Evolutionary conservation across 37 sponge, comb jelly and placozoan genomes (phyloP).

Genomic region (Aphrocallistes beatrix): DNA sequence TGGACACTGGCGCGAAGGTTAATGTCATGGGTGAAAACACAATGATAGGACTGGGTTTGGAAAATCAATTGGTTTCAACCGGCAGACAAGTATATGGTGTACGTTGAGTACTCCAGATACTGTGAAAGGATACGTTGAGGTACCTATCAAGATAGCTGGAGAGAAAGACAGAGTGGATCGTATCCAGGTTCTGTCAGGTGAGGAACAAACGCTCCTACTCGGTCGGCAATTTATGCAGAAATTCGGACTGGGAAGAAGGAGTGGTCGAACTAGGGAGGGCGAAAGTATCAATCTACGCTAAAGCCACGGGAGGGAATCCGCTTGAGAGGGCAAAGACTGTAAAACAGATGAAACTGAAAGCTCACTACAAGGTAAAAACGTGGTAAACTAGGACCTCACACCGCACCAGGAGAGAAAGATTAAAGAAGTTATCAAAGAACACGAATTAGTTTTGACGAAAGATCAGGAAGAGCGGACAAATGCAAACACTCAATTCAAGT

Average conservation of each 20-base stretch:
- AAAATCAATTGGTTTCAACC: neutral
- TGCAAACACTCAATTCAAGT: too few relatives aligned
- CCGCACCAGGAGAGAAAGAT: too few relatives aligned
- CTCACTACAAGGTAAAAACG: too few relatives aligned
- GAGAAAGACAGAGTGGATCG: neutral
- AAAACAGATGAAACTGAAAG: too few relatives aligned
- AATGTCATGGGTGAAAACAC: neutral
- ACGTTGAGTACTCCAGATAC: neutral
- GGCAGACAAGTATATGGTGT: conserved; percentile 3
- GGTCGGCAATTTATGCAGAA: neutral
- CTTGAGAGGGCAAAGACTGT: too few relatives aligned
- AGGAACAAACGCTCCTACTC: conserved; percentile 5
- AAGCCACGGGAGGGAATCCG: neutral
- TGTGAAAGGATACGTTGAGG: neutral
- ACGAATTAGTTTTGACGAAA: too few relatives aligned
- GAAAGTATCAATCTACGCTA: neutral
- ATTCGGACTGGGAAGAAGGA: neutral
- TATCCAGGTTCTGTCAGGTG: neutral
- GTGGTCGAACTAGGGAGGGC: neutral
- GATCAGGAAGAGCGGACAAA: too few relatives aligned
- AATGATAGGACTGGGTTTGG: neutral
- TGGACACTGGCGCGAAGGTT: neutral
- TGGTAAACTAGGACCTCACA: too few relatives aligned
- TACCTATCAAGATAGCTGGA: neutral
- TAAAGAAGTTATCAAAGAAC: too few relatives aligned